Percentiles rank a stretch among this genome's conserved stretches.
Evolutionary conservation across 2,888 invertebrate genomes (phyloP).

Genomic region (Prostheceraeus crozeri): DNA sequence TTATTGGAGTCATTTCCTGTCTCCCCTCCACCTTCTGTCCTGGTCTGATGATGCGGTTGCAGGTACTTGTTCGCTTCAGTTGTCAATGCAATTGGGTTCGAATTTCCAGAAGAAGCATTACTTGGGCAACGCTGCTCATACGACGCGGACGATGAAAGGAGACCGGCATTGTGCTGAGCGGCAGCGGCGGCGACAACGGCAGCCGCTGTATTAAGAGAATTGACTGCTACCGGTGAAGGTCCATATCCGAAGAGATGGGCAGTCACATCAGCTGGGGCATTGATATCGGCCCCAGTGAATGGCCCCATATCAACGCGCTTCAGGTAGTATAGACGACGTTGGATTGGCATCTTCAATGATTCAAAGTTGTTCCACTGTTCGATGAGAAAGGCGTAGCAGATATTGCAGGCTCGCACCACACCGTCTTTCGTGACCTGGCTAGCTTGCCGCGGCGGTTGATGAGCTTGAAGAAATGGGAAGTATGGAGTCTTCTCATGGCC

Average conservation of each 20-base stretch:
- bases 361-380: conserved; percentile 89
- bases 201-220: conserved; percentile 10
- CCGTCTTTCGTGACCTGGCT: conserved; percentile 54
- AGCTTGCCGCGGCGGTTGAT: conserved; percentile 72
- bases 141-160: no score
- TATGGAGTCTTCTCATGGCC: no score
- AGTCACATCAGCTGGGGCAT: conserved; percentile 71
- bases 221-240: not conserved
- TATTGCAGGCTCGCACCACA: conserved; percentile 68
- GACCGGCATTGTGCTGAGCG: no score
- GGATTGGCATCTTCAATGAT: conserved; percentile 72
- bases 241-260: conserved; percentile 32
- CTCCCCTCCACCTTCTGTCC: conserved; percentile 9
- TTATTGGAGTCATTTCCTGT: not conserved
- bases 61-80: not conserved
- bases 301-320: conserved; percentile 82
- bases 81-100: not conserved
- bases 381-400: conserved; percentile 75
- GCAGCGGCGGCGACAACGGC: no score
- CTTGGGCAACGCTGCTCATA: no score
- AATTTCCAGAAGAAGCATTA: no score
- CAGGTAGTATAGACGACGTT: conserved; percentile 81
- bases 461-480: conserved; percentile 82
- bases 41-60: not conserved
- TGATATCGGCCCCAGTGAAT: conserved; percentile 61